Base-by-base conservation (phyloP, 92 coral and sea anemone species). In the Phenganax marumi region DNA sequence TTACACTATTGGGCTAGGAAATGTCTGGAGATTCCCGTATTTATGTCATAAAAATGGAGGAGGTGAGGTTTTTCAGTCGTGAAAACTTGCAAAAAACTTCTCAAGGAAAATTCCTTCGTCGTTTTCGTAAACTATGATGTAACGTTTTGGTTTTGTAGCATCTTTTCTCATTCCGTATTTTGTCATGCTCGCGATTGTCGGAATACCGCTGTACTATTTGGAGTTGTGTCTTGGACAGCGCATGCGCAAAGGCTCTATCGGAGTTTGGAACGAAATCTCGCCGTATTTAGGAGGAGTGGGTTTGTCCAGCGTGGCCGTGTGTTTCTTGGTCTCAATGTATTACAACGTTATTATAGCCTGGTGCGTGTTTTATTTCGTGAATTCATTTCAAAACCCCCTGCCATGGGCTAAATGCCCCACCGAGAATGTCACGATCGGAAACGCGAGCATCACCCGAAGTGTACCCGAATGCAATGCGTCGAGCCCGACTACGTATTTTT, bases 261-360 rank as follows among this genome's bases (percentile, higher is more conserved):
- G 99, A 49, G 99, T 96, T n/a, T 96, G 99, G 99, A 92, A 88
- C 89, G 97, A 96, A 84, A 96, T 96, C 54, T 92, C 97, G 1
- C 99, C 99, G 9, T 96, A 96, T 87, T 86, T 96, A 33, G 99
- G 99, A 12, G 99, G 99, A 16, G 86, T 96, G 13, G 99, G 99
- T 39, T 80, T 92, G 6, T 93, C 99, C 0, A 91, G 97, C 8
- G 97, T 96, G 51, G 97, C 93, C 43, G 99, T 96, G 2, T 96
- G 99, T 75, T 96, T 96, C 54, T 81, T 96, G 26, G 99, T 96
- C 17, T 92, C 97, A 47, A 82, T 96, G 33, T 96, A 96, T 71
- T 96, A 96, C 81, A 96, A 96, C 82, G 91, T 96, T 43, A 92
- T 96, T 73, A 92, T 96, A 24, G 97, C 97, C 11, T 92, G 99